Evolutionary conservation across 2,888 invertebrate species (phyloP), one percentile per base, ranked within the genome.

Genomic region (Lasioglossum villosulum): DNA sequence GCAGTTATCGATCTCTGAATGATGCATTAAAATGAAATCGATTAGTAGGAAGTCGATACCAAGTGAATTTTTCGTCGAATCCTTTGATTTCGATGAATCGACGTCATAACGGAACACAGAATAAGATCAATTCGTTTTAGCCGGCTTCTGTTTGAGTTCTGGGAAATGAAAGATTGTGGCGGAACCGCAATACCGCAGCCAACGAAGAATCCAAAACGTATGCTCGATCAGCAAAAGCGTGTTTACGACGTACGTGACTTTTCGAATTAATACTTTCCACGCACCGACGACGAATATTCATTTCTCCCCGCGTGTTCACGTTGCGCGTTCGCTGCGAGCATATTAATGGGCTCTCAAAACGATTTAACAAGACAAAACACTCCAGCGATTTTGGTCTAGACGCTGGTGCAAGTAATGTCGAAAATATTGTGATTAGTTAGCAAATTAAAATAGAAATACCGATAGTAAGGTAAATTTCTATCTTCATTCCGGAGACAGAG

Each of bases 211-310:
- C 78, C 59, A 75, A 84, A 84, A 80, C 78, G 66, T 52, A 59
- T 52, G 52, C 76, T 70, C 74, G 59, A 84, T 84, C 66, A 37
- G 34, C 75, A 39, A 37, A 8, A 63, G 10, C 71, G 73, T 75
- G 85, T 86, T 86, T 81, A 82, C 86, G 86, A 45, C 27, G 85
- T 81, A 86, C 86, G 86, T 86, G 86, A 85, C 81, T 85, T 86
- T 81, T 85, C 79, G 72, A 56, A 27, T 86, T 75, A 82, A 86
- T 86, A 77, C 74, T 86, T 85, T 84, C 23, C 23, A 19, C 68
- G 10, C 23, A 34, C 34, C 37, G 37, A 27, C 59, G 27, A 59
- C 59, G 59, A 59, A 59, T 59, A 59, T 34, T 34, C 34, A 30
- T 34, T 66, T 34, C 86, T 78, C 78, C 23, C 27, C 45, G 70